Conservation (phyloP, 2,888 invertebrate species). For the Acanthacorydalis orientalis region DNA sequence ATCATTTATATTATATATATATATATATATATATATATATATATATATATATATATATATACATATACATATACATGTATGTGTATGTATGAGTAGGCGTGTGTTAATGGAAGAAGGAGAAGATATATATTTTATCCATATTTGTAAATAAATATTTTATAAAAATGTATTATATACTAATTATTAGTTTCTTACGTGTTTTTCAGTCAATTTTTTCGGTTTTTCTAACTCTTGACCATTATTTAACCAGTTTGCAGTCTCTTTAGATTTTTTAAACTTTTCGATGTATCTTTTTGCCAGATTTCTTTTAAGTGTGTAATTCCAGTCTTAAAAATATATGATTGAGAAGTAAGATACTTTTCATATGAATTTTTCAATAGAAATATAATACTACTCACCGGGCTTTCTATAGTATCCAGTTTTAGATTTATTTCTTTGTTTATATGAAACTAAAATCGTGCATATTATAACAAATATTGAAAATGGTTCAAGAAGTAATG, state of each 20-base stretch:
- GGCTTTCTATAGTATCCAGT: conserved; percentile 1
- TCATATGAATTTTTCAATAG: too few species aligned
- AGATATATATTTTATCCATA: too few species aligned
- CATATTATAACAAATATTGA: neutral
- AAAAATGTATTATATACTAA: neutral
- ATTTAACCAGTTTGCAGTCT: conserved; percentile 10
- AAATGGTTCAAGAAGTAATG: neutral
- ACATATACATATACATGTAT: too few species aligned
- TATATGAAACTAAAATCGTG: neutral
- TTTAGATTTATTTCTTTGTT: neutral
- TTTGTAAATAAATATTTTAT: too few species aligned
- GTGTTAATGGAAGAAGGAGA: too few species aligned
- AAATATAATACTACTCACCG: conserved; percentile 1
- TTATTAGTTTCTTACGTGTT: conserved; percentile 16
- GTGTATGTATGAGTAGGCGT: too few species aligned
- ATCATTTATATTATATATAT: too few species aligned
- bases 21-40: too few species aligned
- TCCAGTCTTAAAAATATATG: conserved; percentile 26
- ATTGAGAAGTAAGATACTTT: neutral
- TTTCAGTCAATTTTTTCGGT: conserved; percentile 14
- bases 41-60: too few species aligned
- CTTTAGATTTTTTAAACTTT: conserved; percentile 21
- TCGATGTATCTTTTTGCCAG: conserved; percentile 26
- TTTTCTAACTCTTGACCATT: conserved; percentile 12
- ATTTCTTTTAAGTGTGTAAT: conserved; percentile 27